Evolutionary conservation across 2,113 vertebrate species (phyloP), one percentile per base, ranked within the genome.

Genomic region (Trichomycterus rosablanca): DNA sequence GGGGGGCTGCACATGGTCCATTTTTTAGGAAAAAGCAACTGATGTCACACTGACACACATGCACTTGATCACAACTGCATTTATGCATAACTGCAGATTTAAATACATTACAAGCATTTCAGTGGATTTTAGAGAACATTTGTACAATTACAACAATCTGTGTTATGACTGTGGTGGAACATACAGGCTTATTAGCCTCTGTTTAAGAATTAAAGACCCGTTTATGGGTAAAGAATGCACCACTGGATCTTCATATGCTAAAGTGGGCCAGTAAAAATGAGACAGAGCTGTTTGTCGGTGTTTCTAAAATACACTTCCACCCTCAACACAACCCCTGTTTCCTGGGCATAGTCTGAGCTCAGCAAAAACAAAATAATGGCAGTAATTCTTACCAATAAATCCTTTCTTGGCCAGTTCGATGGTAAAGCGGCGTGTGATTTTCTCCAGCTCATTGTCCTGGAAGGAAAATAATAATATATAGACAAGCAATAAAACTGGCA

Each of bases 381-480:
- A n/a, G n/a, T n/a, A n/a, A n/a, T n/a, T n/a, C 91, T 70, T 86
- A 94, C 92, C 92, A 71, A 94, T 94, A 69, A 94, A 94, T 19
- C 92, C 91, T 58, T 94, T 94, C 79, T 94, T 94, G 48, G 92
- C 91, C 28, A 94, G 82, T 74, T 94, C 92, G 72, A 94, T 92
- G 48, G 92, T 94, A 76, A 94, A 94, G 26, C 92, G 83, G 65
- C 92, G 87, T 20, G 92, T 94, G 75, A 94, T 94, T 75, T 93
- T 93, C 76, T 94, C 92, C 76, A 94, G 79, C 75, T 94, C 92
- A 68, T 85, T 89, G 77, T 94, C 92, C 92, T 92, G 37, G 0
- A 48, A 78, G 66, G 46, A 70, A 71, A 78, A 39, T 23, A 51
- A 11, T 19, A 24, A 43, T 14, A 30, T 30, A 30, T 7, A 30